A percentile compares a stretch with the other conserved stretches of the same genome.
These are phyloP conservation scores for Camponotus floridanus DNA, from an alignment of 1,140 invertebrate species.

Conservation along the genomic window DNA sequence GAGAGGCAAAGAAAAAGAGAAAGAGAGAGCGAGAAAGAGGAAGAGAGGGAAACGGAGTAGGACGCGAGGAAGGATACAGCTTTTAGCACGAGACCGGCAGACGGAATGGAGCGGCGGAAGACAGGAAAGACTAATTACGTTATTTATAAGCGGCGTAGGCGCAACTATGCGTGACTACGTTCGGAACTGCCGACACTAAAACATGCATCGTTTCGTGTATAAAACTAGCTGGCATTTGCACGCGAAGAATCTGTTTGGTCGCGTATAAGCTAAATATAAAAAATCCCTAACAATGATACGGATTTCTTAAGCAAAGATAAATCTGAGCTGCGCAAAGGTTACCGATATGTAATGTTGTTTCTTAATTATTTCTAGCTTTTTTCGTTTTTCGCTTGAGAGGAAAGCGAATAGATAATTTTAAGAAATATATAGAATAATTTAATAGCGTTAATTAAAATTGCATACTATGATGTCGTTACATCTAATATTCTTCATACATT, in stretches of 20 bases:
- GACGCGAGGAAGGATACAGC: neutral
- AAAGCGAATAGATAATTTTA: neutral
- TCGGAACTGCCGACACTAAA: slow-evolving; percentile 28
- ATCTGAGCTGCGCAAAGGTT: neutral
- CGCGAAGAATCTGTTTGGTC: slow-evolving; percentile 21
- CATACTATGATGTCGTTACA: neutral
- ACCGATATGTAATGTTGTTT: neutral
- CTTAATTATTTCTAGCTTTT: neutral
- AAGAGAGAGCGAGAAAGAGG: neutral
- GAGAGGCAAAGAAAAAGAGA: neutral
- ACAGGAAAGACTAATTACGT: slow-evolving; percentile 77
- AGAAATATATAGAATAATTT: neutral
- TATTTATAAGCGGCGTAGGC: slow-evolving; percentile 75
- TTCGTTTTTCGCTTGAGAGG: neutral
- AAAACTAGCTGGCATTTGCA: slow-evolving; percentile 1
- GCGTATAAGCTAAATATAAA: neutral
- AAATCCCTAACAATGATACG: neutral
- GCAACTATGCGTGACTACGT: slow-evolving; percentile 65
- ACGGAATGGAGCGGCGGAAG: slow-evolving; percentile 34
- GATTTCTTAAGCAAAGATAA: neutral
- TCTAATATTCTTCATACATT: neutral
- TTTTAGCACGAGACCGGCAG: slow-evolving; percentile 18
- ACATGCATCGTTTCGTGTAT: neutral
- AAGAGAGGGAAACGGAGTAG: neutral
- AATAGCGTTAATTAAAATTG: neutral